phyloP scores from a whole-genome alignment of 2,113 vertebrate genomes.

The Aix galericulata region DNA sequence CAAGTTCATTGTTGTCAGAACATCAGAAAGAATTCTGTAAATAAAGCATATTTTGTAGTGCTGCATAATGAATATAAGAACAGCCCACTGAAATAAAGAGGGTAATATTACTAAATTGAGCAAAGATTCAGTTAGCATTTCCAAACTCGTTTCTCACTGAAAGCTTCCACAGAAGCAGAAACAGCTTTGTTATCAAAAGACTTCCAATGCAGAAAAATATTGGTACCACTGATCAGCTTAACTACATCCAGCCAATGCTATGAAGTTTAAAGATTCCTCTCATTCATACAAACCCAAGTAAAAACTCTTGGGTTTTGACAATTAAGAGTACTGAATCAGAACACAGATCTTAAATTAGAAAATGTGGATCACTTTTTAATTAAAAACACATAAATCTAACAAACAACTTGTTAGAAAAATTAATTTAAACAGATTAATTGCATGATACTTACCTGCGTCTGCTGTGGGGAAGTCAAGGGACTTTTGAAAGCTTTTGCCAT shows the following conservation, averaged over 20 bases:
- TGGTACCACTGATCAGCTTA: neutral
- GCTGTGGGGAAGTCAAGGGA: constrained; percentile 92
- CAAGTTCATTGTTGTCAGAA: neutral
- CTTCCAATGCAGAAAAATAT: neutral
- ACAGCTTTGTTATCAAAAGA: neutral
- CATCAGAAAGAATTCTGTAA: neutral
- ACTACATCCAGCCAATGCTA: neutral
- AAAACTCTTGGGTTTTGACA: neutral
- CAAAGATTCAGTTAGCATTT: neutral
- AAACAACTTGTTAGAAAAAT: neutral
- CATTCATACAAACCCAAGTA: neutral
- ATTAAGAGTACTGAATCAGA: neutral
- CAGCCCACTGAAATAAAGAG: neutral
- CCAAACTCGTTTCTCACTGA: neutral
- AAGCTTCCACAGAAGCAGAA: neutral
- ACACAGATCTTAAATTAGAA: neutral
- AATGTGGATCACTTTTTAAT: neutral
- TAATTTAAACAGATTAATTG: neutral
- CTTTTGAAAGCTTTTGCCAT: constrained; percentile 99
- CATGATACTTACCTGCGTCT: constrained; percentile 84
- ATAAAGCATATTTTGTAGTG: neutral
- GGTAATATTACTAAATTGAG: neutral
- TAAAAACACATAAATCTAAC: neutral
- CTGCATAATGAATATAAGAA: neutral
- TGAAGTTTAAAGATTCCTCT: neutral